Conservation (phyloP, 2,113 vertebrate genomes). For the Athene cunicularia region DNA sequence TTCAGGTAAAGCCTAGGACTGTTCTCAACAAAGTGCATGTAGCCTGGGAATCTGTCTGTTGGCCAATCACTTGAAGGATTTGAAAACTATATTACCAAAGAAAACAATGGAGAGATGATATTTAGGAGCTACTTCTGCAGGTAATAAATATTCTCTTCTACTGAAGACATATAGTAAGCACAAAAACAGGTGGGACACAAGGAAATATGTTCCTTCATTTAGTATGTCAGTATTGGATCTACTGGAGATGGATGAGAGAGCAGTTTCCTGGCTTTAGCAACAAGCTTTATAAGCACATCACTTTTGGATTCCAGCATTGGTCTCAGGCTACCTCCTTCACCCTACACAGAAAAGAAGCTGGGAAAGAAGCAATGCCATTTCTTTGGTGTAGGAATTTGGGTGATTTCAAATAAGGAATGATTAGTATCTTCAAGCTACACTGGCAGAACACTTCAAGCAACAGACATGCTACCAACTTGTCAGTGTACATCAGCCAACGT, state of each 20-base stretch:
- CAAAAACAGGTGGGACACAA: background rate
- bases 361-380: background rate
- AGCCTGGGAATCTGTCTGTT: background rate
- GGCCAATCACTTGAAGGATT: background rate
- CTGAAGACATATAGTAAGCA: background rate
- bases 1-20: background rate
- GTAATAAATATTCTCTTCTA: background rate
- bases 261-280: background rate
- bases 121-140: background rate
- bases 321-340: background rate
- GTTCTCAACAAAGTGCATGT: background rate
- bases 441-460: background rate
- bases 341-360: background rate
- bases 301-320: background rate
- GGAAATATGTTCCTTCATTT: background rate
- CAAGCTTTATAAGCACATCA: background rate
- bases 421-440: background rate
- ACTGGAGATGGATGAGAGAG: background rate
- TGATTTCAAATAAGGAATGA: background rate
- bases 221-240: background rate
- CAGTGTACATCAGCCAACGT: background rate
- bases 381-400: background rate
- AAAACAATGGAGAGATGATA: background rate
- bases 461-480: background rate
- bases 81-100: background rate